Evolutionary conservation across 2,888 invertebrate species (phyloP), one percentile per base, ranked within the genome.

Genomic region (Mythimna loreyi): DNA sequence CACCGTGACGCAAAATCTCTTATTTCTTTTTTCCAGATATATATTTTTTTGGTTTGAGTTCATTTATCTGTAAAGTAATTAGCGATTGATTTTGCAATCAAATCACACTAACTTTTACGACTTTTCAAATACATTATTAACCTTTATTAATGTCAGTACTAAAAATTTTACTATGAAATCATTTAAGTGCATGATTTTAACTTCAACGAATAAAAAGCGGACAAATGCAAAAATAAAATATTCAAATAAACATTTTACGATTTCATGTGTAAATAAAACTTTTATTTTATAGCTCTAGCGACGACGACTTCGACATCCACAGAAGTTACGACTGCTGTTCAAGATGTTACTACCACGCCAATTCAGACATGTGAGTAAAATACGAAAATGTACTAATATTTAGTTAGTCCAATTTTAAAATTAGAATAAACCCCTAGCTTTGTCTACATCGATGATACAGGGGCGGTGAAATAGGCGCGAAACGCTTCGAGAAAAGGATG

Each of bases 291-390:
- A 92, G 92, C 92, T 3, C 80, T 92, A 16, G 91, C 86, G 0
- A 91, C 92, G 4, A 91, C 91, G 6, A 86, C 88, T 6, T 85
- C 86, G 11, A 84, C 84, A 2, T 79, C 85, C 4, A 81, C 84
- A 2, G 83, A 82, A 19, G 67, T 73, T 25, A 82, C 86, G 30
- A 83, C 82, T 19, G 49, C 60, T 52, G 43, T 62, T 2, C 69
- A 82, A 57, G 75, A 59, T 28, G 28, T 67, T 75, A 72, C 61
- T 40, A 68, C 80, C 30, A 81, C 77, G 3, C 68, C 85, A 6
- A 62, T 73, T 19, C 79, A 84, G 52, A 81, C 80, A 65, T 88
- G 90, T 90, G 65, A 87, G 90, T 85, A 2, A 16, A 59, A 53
- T 53, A 47, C n/a, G 1, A 47, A 56, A 56, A 60, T 55, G 19